A percentile compares a stretch with the other conserved stretches of the same genome.
These are phyloP conservation scores for Nymphicus hollandicus DNA, from an alignment of 2,113 vertebrate species.

Conservation along the genomic window DNA sequence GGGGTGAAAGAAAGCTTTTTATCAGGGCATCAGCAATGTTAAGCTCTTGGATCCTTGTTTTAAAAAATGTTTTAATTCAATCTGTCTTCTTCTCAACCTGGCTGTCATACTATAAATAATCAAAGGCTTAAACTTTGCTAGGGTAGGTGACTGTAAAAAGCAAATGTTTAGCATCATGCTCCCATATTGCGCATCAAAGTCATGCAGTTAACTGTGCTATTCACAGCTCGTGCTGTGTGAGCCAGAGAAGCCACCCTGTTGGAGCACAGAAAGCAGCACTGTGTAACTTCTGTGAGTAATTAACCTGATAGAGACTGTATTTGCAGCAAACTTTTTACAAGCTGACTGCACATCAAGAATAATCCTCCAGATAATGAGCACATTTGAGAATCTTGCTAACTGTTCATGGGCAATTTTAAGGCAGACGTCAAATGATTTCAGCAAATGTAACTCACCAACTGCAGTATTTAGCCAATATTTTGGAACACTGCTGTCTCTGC, in stretches of 20 bases:
- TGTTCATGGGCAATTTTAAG: not conserved
- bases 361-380: slow-evolving; percentile 7
- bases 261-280: not conserved
- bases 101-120: not conserved
- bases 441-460: not conserved
- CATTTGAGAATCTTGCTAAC: slow-evolving; percentile 1
- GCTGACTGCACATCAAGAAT: not conserved
- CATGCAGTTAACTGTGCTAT: not conserved
- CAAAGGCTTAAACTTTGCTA: not conserved
- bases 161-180: not conserved
- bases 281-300: not conserved
- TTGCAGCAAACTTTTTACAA: not conserved
- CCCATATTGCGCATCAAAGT: accelerated
- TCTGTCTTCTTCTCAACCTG: not conserved
- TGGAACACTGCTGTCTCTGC: not conserved
- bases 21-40: not conserved
- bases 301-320: not conserved
- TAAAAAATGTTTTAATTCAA: not conserved
- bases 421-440: not conserved
- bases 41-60: not conserved
- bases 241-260: not conserved
- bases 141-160: not conserved
- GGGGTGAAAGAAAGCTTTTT: not conserved
- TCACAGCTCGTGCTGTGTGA: not conserved
- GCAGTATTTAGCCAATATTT: not conserved